Conservation (phyloP, 2,113 vertebrate genomes). For the Pseudorectes ferrugineus region DNA sequence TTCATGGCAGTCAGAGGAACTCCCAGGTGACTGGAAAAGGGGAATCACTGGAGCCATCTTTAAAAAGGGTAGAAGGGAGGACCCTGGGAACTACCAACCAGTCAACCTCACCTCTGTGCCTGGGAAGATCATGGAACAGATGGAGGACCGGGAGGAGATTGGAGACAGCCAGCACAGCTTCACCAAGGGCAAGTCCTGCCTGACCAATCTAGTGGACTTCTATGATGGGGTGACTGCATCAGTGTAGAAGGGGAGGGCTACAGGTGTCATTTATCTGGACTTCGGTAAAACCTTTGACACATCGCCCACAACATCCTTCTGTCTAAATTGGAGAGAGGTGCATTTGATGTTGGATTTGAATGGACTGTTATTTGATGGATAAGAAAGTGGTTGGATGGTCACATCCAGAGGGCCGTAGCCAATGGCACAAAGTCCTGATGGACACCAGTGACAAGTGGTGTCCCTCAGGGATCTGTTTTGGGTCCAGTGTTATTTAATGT, state of each 20-base stretch:
- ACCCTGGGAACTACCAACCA: neutral
- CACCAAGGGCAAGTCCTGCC: neutral
- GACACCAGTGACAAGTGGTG: neutral
- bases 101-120: too few species aligned
- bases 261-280: neutral
- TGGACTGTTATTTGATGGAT: too few species aligned
- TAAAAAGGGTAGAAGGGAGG: neutral
- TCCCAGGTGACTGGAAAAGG: neutral
- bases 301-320: neutral
- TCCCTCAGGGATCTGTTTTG: too few species aligned
- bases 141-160: neutral
- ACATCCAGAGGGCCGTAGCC: rapidly evolving
- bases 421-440: neutral
- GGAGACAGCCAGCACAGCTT: neutral
- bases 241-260: neutral
- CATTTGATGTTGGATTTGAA: neutral
- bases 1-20: neutral
- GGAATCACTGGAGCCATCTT: neutral
- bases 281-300: neutral
- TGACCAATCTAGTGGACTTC: neutral
- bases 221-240: neutral
- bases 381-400: neutral
- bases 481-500: neutral
- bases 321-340: neutral
- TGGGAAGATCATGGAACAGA: neutral